Base-by-base conservation (phyloP, 2,797 vertebrate species). In the Sciurus vulgaris region DNA sequence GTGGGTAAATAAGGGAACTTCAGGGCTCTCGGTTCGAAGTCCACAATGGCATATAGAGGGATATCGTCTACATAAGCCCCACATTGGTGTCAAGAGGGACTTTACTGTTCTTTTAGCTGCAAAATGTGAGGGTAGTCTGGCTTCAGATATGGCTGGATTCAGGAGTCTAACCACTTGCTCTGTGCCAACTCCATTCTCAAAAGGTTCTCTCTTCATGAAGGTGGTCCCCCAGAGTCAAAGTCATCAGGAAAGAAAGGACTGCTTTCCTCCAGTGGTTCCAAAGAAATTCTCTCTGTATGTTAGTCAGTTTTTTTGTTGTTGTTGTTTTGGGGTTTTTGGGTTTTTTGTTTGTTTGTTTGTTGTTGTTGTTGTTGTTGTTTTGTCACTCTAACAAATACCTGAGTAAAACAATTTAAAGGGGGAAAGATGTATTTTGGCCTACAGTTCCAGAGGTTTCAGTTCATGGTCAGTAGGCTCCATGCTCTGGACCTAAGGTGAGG, bases 71-170 rank as follows among this genome's bases (percentile, higher is more conserved):
- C 38, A 18, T 41, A 73, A 73, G n/a, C 33, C 63, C 35, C 51
- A 9, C 54, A 6, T 24, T 30, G 35, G n/a, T 20, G 38, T 38
- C 59, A 14, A 10, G 33, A 11, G 30, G 9, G 7, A 33, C 13
- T 30, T 69, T 8, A 18, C 24, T 30, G 44, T 9, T 59, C 83
- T 78, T 69, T 38, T 22, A 82, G 67, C 61, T 1, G 2, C 54
- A 22, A 0, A 4, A 2, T 2, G 33, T 17, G 10, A 18, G 22
- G 24, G 4, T 14, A 3, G 9, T 11, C 38, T 61, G 22, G 17
- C 51, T 85, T 82, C 77, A 41, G 28, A 3, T 17, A 10, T 5
- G n/a, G 18, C 69, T 86, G 69, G n/a, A 73, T 20, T 61, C n/a
- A 51, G 74, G 84, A 69, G n/a, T 38, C 61, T 26, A 11, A 14